Evolutionary conservation across 1,140 invertebrate species (phyloP).

Genomic region (Apocrypta bakeri): DNA sequence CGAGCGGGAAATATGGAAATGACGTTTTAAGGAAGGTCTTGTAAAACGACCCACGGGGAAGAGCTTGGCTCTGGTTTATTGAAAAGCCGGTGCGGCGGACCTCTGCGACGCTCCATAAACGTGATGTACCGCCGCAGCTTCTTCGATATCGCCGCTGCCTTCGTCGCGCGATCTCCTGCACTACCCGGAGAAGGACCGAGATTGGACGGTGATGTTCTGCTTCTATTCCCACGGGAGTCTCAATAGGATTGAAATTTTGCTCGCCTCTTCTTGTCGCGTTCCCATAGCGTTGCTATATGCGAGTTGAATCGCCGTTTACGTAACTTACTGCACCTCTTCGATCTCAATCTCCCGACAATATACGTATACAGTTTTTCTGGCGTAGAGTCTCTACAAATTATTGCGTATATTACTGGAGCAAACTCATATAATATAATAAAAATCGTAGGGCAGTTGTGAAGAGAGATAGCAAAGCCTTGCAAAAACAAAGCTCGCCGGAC

Average conservation of each 20-base stretch:
- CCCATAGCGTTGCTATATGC: neutral
- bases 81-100: slow-evolving; percentile 46
- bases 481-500: slow-evolving; percentile 10
- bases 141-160: slow-evolving; percentile 31
- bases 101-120: slow-evolving; percentile 43
- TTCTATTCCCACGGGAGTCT: slow-evolving; percentile 24
- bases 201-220: slow-evolving; percentile 37
- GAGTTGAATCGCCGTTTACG: slow-evolving; percentile 44
- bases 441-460: neutral
- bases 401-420: neutral
- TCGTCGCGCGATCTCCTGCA: slow-evolving; percentile 5
- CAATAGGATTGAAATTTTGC: slow-evolving; percentile 45
- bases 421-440: neutral
- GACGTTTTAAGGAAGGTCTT: slow-evolving; percentile 31
- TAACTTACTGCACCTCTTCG: slow-evolving; percentile 32
- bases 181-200: slow-evolving; percentile 29
- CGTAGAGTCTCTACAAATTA: no score
- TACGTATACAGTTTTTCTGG: no score
- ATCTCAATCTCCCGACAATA: neutral
- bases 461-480: slow-evolving; percentile 49
- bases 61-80: slow-evolving; percentile 40
- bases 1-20: slow-evolving; percentile 39
- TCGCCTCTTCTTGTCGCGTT: neutral
- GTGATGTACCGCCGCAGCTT: slow-evolving; percentile 39
- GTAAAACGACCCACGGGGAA: slow-evolving; percentile 42